Evolutionary conservation across 1,140 invertebrate genomes (phyloP).

Genomic region (Gonioctena quinquepunctata): DNA sequence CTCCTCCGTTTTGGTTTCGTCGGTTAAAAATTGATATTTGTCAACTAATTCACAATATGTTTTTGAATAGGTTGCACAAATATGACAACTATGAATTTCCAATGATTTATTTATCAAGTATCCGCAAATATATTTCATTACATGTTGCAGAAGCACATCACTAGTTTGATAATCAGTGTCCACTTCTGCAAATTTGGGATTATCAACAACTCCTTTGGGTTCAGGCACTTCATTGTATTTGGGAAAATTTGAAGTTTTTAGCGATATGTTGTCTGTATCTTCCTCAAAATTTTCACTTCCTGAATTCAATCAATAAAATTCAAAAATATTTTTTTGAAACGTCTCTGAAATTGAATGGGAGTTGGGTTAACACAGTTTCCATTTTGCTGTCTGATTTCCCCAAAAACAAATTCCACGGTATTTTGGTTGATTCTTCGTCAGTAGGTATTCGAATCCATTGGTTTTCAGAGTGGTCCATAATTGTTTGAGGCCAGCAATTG

Average conservation of each 20-base stretch:
- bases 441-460: not conserved
- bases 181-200: not conserved
- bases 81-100: too few species aligned
- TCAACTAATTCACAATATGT: too few species aligned
- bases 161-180: too few species aligned
- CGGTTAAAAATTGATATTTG: too few species aligned
- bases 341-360: conserved; percentile 18
- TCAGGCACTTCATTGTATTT: not conserved
- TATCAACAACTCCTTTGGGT: not conserved
- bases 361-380: conserved; percentile 28
- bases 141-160: too few species aligned
- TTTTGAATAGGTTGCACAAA: too few species aligned
- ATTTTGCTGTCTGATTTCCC: not conserved
- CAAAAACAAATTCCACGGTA: conserved; percentile 30
- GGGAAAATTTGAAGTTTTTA: not conserved
- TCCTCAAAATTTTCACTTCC: not conserved
- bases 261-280: not conserved
- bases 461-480: conserved; percentile 19
- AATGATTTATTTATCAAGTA: too few species aligned
- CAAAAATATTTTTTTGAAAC: not conserved
- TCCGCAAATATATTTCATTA: too few species aligned
- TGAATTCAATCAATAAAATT: not conserved
- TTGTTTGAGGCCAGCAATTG: not conserved
- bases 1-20: too few species aligned
- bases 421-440: conserved; percentile 29